Evolutionary conservation across 1,140 invertebrate species (phyloP).

Genomic region (Ceratina japonica): DNA sequence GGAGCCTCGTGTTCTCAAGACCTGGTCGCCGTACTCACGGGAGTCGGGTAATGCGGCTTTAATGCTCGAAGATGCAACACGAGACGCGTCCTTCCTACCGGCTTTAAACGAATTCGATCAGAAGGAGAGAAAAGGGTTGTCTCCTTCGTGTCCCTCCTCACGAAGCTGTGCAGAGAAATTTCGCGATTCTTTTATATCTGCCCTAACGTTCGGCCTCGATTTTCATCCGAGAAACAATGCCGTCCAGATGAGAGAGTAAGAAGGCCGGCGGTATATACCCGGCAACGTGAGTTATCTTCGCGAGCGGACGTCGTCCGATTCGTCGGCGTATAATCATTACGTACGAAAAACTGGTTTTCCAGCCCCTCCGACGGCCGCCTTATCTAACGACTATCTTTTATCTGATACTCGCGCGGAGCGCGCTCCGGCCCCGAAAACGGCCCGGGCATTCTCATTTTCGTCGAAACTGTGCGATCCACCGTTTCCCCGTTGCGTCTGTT

Average conservation of each 20-base stretch:
- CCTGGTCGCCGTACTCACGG: conserved; percentile 39
- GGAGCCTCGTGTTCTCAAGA: conserved; percentile 38
- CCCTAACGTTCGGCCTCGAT: neutral
- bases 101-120: conserved; percentile 36
- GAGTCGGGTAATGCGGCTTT: conserved; percentile 49
- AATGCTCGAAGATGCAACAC: conserved; percentile 41
- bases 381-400: conserved; percentile 65
- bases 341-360: conserved; percentile 62
- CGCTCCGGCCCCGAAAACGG: conserved; percentile 39
- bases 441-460: conserved; percentile 17
- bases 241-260: conserved; percentile 17
- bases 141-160: neutral
- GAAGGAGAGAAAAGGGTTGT: neutral
- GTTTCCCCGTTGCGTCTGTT: conserved; percentile 11
- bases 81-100: conserved; percentile 40
- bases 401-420: conserved; percentile 56
- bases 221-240: neutral
- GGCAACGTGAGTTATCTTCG: conserved; percentile 36
- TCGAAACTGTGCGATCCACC: neutral
- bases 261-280: neutral
- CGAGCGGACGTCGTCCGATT: conserved; percentile 49
- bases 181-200: neutral
- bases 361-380: conserved; percentile 19
- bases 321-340: conserved; percentile 56
- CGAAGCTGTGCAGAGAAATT: neutral